Evolutionary conservation across 2,797 vertebrate species (phyloP), one percentile per base, ranked within the genome.

Genomic region (Gadopsis bispinosus): DNA sequence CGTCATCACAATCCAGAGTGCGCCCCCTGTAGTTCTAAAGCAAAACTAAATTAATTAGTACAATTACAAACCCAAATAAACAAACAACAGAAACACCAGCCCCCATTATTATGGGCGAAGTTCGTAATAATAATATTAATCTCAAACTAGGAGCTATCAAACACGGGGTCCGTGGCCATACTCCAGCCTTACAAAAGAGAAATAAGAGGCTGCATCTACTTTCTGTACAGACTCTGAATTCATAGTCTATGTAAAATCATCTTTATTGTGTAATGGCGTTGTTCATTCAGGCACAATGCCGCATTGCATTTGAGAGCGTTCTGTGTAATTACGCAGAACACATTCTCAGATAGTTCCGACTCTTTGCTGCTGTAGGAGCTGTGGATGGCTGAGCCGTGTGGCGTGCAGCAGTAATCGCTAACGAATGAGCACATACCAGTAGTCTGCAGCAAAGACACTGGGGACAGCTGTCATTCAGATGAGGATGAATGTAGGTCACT

Each of bases 401-500:
- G 66, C 64, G 56, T 91, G 80, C 78, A 61, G 58, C 35, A 45
- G 61, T 88, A 85, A 90, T 92, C 86, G 75, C 77, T 53, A 67
- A 86, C 80, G 88, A 87, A 85, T 79, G 73, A 88, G 61, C 81
- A 78, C 77, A 84, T 71, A 59, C 68, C 68, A 60, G 71, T 29
- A 82, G 75, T 90, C 50, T 59, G 78, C 78, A 78, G 81, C 79
- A 88, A 89, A 87, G 82, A 91, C 83, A 84, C 74, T 19, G 41
- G 43, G 77, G 89, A 92, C 93, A 93, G 93, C 92, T 93, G 93
- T 90, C 93, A 87, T 68, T 88, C 73, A 83, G 89, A 90, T 86
- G 88, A 85, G 79, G 83, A 84, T 33, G 13, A 70, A 94, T 94
- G 85, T 94, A 92, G 93, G 93, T 93, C 93, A 93, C 61, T 22